Evolutionary conservation across 2,113 vertebrate species (phyloP), one percentile per base, ranked within the genome.

Genomic region (Trematomus loennbergii): DNA sequence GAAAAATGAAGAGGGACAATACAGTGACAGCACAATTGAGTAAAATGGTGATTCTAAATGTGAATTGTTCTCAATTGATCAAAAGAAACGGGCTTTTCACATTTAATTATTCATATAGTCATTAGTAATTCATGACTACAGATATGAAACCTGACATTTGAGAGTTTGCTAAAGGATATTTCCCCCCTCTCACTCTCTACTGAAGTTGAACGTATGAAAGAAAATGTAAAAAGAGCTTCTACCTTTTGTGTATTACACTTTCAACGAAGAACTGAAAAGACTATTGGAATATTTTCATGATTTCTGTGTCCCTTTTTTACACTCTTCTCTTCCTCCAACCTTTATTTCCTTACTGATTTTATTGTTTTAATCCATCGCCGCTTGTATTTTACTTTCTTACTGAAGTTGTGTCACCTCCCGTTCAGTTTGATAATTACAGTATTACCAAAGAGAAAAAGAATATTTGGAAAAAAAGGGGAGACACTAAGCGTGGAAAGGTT

Each of bases 71-170:
- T 70, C 72, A 71, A 48, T 82, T 80, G 76, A 87, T 89, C 53
- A 79, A 81, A 80, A 67, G 49, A 77, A 86, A 76, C 63, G 17
- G 70, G 69, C 81, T 80, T 55, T 73, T 65, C 74, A 36, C 29
- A 9, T 50, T 58, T 48, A 81, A 86, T 88, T 85, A 86, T 83
- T 87, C 36, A 84, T 46, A 59, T n/a, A 25, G 20, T 60, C 36
- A 2, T 85, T 69, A 74, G 15, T 72, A 70, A 82, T 87, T 82
- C 72, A 89, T 82, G 67, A 85, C 29, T 71, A 54, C 50, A 86
- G 57, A 82, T 58, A 59, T 73, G 58, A 81, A 67, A 75, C 63
- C 50, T 72, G 62, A 79, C 43, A 33, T 33, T 33, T 81, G 61
- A 81, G 29, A 15, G 15, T 74, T 74, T 73, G 16, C 49, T 43